These are phyloP conservation scores for Microplitis mediator DNA, from an alignment of 1,140 invertebrate species.

Conservation along the genomic window DNA sequence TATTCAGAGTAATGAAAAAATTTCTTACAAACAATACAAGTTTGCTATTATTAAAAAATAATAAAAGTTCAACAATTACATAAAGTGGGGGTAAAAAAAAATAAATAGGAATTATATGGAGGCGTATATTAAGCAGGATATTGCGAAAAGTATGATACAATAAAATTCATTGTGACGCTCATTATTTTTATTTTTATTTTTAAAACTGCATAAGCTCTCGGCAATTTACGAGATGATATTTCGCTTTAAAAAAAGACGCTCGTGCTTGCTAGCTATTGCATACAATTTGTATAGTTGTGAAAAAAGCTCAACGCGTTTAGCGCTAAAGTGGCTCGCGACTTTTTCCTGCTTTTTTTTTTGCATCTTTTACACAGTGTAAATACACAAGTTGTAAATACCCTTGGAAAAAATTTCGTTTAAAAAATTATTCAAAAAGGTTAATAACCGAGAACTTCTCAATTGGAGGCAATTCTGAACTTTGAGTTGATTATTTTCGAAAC, in stretches of 20 bases:
- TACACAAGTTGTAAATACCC: background rate
- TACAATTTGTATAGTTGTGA: slow-evolving; percentile 29
- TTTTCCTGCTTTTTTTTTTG: slow-evolving; percentile 11
- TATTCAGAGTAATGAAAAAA: no score
- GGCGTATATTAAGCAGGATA: background rate
- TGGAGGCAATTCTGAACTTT: no score
- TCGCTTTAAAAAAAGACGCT: slow-evolving; percentile 32
- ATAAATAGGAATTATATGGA: no score
- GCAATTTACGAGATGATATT: slow-evolving; percentile 42
- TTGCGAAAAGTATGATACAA: background rate
- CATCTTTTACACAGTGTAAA: background rate
- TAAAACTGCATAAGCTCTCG: background rate
- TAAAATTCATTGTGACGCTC: background rate
- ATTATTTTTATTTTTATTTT: background rate
- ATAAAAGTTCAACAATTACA: no score
- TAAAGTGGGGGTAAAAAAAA: no score
- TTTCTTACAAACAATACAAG: no score
- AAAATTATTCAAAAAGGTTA: no score
- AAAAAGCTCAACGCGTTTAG: slow-evolving; percentile 18
- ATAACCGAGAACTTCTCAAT: no score
- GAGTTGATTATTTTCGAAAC: no score
- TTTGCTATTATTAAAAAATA: no score
- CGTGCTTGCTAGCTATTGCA: slow-evolving; percentile 27
- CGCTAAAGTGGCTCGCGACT: slow-evolving; percentile 25
- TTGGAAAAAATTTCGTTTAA: no score